Base-by-base conservation (phyloP, 2,113 vertebrate genomes). In the Centropus unirufus region DNA sequence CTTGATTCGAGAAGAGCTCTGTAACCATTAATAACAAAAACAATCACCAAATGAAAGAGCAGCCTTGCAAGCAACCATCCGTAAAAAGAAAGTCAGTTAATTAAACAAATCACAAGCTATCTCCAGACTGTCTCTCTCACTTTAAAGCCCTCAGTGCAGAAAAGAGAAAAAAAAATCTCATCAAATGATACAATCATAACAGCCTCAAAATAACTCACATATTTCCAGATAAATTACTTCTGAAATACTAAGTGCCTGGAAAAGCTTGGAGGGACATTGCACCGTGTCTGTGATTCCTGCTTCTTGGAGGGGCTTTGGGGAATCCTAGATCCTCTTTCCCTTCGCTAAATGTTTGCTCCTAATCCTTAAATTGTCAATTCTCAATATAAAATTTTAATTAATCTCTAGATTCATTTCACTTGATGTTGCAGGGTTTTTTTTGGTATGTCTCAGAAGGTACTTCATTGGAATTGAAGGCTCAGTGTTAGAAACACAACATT, bases 111-210 rank as follows among this genome's bases (percentile, higher is more conserved):
- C 90, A 95, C 92, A 94, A 95, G 83, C 73, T 81, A 68, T 97
- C 95, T 97, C 87, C 57, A 73, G 91, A 95, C 78, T 95, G 79
- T 86, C 97, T 97, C 62, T 95, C 84, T 93, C 89, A 78, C 95
- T 97, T 97, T 93, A 94, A 96, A 96, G 95, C 92, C 85, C 85
- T 87, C 87, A 49, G 87, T 78, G 68, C 89, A 95, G 95, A 96
- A 96, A 94, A 91, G 82, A 68, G 89, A 95, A 46, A 58, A 95
- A 96, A 97, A 96, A 97, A 93, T 95, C 68, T 77, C 74, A 95
- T 95, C 92, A 96, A 95, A 93, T 87, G 87, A 94, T 95, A 96
- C 97, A 95, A 96, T 97, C 97, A 96, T 94, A 94, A 93, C 83
- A 97, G 83, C 79, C 93, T 96, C 93, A 95, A 96, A 97, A 95